Conservation (phyloP, 2,888 invertebrate species). For the Vanessa cardui region DNA sequence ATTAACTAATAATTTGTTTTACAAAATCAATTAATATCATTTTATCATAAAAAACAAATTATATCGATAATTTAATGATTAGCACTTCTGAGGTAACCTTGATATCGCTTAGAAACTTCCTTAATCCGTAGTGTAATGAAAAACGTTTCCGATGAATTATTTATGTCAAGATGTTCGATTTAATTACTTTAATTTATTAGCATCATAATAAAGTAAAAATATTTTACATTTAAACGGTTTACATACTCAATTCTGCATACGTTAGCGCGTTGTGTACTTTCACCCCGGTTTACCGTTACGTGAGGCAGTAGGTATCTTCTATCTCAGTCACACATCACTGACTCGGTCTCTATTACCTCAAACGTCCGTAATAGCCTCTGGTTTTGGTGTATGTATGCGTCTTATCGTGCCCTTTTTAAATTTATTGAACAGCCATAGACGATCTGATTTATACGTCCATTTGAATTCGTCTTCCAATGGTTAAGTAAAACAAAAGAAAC, state of each 20-base stretch:
- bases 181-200: neutral
- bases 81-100: slow-evolving; percentile 22
- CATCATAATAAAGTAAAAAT: neutral
- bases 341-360: slow-evolving; percentile 59
- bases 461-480: slow-evolving; percentile 51
- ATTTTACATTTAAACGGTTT: slow-evolving; percentile 18
- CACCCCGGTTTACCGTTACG: slow-evolving; percentile 71
- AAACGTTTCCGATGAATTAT: slow-evolving; percentile 4
- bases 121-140: slow-evolving; percentile 17
- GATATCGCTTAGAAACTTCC: slow-evolving; percentile 19
- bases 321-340: slow-evolving; percentile 53
- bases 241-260: slow-evolving; percentile 42
- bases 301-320: slow-evolving; percentile 54
- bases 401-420: slow-evolving; percentile 58
- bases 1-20: neutral
- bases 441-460: slow-evolving; percentile 59
- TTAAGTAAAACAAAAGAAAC: slow-evolving; percentile 51
- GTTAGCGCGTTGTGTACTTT: slow-evolving; percentile 60
- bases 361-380: slow-evolving; percentile 52
- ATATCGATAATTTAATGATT: slow-evolving; percentile 19
- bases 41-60: slow-evolving; percentile 14
- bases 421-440: slow-evolving; percentile 56
- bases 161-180: neutral
- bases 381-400: slow-evolving; percentile 40
- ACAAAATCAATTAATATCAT: neutral